Evolutionary conservation across 2,888 invertebrate species (phyloP), one percentile per base, ranked within the genome.

Genomic region (Noctua fimbriata): DNA sequence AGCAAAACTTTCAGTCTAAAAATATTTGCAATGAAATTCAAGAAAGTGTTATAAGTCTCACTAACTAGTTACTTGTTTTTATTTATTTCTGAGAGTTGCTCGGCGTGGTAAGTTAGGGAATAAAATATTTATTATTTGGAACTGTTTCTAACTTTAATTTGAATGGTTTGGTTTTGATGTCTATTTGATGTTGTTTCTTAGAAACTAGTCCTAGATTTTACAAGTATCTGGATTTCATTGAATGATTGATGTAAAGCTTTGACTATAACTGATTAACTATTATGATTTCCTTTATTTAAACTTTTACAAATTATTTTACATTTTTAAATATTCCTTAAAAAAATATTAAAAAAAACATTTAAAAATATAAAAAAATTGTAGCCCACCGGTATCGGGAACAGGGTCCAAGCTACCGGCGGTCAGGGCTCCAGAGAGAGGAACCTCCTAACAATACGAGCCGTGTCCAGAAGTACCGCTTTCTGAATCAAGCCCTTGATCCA

Each of bases 1-100:
- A 72, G 24, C n/a, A 41, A 75, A 85, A 85, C 66, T 81, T 78
- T 73, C 49, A 44, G 49, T 44, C 66, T 60, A 55, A 71, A 78
- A 78, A 76, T 81, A 73, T 73, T 73, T 70, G 73, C 55, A 67
- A 70, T 65, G 55, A 78, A 86, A 78, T 60, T 67, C 36, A 65
- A 65, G 63, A 76, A 82, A 71, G 79, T 85, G 78, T 63, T 76
- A 79, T 76, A 71, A 69, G 71, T 82, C 67, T 71, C 73, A 63
- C 76, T 55, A 69, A 69, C 63, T 65, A 78, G 52, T 79, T 55
- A 73, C 28, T 78, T 85, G 58, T 69, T 79, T 84, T 79, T 79
- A 82, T 73, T 84, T 82, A 76, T 82, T 70, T 75, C 58, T 58
- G n/a, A 32, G 78, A 78, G 69, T 76, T 78, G 36, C 58, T 71